Evolutionary conservation across 2,888 invertebrate genomes (phyloP), one percentile per base, ranked within the genome.

Genomic region (Coronaproctus castanopsis): DNA sequence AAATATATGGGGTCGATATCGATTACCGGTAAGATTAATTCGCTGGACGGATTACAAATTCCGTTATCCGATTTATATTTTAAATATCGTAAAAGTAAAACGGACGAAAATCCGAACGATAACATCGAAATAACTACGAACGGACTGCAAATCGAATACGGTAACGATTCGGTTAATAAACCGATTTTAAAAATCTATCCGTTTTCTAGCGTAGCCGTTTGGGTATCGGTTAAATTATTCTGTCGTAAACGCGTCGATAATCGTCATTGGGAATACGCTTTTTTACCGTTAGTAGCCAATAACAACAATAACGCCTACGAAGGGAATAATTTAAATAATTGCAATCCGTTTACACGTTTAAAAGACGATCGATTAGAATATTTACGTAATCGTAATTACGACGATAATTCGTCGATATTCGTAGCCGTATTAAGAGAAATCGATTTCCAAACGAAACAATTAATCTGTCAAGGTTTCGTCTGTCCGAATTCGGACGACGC

Each of bases 391-490:
- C 60, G 65, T 61, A 52, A 65, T 58, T 57, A 62, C 1, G 76
- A 76, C 22, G 69, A 80, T 20, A 87, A 88, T 73, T 85, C 87
- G 19, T 89, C 89, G 0, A 78, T 91, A 67, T 89, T 91, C 73
- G 87, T 89, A 55, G 89, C 90, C 24, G 88, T 91, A 60, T 90
- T 90, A 89, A 80, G 89, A 67, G 80, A 82, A 69, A 74, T 75
- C 21, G 85, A 82, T 54, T 81, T 83, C 21, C 55, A 24, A 1
- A 82, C 85, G 1, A 85, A 85, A 69, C 79, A 85, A 66, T 74
- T 90, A 63, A 88, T 90, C 75, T 91, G 90, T 72, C 91, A 91
- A 75, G 90, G 86, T 54, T 91, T 90, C 73, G 85, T 88, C 66
- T 91, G 90, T 72, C 83, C 84, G 71, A 84, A 84, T 67, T 84